Base-by-base conservation (phyloP, 2,888 invertebrate genomes). In the Malthinus seriepunctatus region DNA sequence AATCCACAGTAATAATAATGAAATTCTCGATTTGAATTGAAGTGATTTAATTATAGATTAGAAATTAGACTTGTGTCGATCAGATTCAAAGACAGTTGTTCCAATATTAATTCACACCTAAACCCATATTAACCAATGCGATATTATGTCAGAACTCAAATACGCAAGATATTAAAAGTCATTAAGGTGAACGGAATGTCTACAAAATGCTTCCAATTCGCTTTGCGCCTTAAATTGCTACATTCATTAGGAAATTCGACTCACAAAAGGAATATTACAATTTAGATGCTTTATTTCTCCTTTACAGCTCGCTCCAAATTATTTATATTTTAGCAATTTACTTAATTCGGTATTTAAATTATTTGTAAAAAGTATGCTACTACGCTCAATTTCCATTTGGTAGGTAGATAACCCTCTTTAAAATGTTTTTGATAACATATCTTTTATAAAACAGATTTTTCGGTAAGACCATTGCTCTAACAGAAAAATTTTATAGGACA, bases 111-210 rank as follows among this genome's bases (percentile, higher is more conserved):
- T 63, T 56, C 55, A 23, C 37, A 56, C 51, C 56, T 62, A 61
- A n/a, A 62, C 62, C 58, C 47, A 60, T 63, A 63, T 63, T 60
- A 60, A 58, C 45, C 59, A 48, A 42, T 60, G 54, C 56, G 60
- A 63, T 64, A 61, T 61, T 58, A 63, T 61, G 64, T 61, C 60
- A 42, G 39, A 53, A 50, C 53, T 61, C 62, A 60, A 63, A 60
- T 63, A 63, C 60, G 62, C 60, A 51, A 63, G 62, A 62, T 65
- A 65, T 65, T 65, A 65, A 65, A 65, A 65, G 63, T 63, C 63
- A 65, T 65, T 63, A 65, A 63, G 64, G 63, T 62, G 63, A 60
- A 63, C 60, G 65, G 61, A 65, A 65, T 63, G 63, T 64, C 63
- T 52, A 56, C 52, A 23, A 64, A 64, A 64, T 53, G 63, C 60